Base-by-base conservation (phyloP, 1,140 invertebrate genomes). In the Pseudomyrmex concolor region DNA sequence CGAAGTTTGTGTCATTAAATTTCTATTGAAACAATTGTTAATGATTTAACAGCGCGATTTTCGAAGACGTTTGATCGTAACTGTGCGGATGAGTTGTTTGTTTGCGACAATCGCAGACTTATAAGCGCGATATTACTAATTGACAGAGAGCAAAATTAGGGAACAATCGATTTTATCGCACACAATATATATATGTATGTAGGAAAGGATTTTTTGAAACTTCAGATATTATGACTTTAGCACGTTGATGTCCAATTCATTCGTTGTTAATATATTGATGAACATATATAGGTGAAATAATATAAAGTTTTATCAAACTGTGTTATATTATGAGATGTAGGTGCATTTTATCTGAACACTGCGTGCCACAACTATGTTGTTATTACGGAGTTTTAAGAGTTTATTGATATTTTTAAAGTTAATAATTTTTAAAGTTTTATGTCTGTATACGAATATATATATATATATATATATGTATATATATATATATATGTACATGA, bases 211-310 rank as follows among this genome's bases (percentile, higher is more conserved):
- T 22, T 78, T 78, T 57, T 12, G 51, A 78, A 68, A 68, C 68
- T 57, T 78, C 19, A 78, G 34, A 78, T 68, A 57, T 70, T 70
- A 19, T 45, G 19, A 68, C 51, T 45, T 68, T 55, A 78, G 54
- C 64, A 78, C 13, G 34, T 78, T 66, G 17, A 51, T 78, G 34
- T 78, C 51, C 17, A 43, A 48, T n/a, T 34, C 19, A 57, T 78
- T 78, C 17, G 55, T 68, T 78, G 74, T 78, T 78, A 51, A 78
- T 78, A 8, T 78, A 78, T 59, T 54, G 68, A 59, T 17, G 51
- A 68, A 34, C 34, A 34, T 34, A 34, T 34, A 34, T 78, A 68
- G 74, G 68, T 68, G 51, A 70, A 19, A 68, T 67, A 55, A 55
- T 66, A 66, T 55, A 70, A 68, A 78, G 54, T 68, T 78, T 78